These are phyloP conservation scores for Xylota segnis DNA, from an alignment of 2,888 invertebrate species.

Conservation along the genomic window DNA sequence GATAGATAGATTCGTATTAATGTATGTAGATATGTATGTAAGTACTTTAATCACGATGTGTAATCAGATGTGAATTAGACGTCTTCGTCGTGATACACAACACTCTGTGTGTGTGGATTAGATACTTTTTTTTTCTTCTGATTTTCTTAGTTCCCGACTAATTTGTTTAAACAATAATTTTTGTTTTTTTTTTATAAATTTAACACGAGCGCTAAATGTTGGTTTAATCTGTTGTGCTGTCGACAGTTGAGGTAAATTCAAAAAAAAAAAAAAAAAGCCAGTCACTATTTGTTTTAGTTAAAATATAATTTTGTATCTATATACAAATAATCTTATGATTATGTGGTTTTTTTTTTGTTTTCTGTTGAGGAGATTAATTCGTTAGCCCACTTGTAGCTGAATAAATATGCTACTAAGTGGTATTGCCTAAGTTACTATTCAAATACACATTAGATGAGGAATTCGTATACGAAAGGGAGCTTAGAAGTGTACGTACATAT, in stretches of 20 bases:
- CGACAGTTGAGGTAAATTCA: slow-evolving; percentile 1
- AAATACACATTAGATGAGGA: slow-evolving; percentile 33
- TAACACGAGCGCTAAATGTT: slow-evolving; percentile 17
- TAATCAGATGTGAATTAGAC: slow-evolving; percentile 62
- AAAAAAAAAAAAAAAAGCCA: too few species aligned
- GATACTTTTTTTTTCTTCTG: slow-evolving; percentile 30
- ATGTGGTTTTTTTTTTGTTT: neutral
- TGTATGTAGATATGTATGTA: slow-evolving; percentile 46
- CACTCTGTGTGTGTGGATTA: slow-evolving; percentile 27
- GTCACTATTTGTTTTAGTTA: slow-evolving; percentile 13
- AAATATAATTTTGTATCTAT: neutral
- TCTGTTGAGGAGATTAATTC: slow-evolving; percentile 22
- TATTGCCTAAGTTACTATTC: slow-evolving; percentile 39
- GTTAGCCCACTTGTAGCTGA: slow-evolving; percentile 62
- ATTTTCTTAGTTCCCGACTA: slow-evolving; percentile 9
- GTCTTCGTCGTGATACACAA: slow-evolving; percentile 31
- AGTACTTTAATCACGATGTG: slow-evolving; percentile 57
- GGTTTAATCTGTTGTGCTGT: slow-evolving; percentile 1
- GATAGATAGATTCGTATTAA: slow-evolving; percentile 26
- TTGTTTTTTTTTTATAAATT: too few species aligned
- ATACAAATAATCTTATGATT: neutral
- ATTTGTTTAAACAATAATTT: slow-evolving; percentile 32
- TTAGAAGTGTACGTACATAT: slow-evolving; percentile 25
- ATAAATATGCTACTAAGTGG: slow-evolving; percentile 50
- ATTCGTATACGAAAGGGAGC: slow-evolving; percentile 24